Evolutionary conservation across 1,140 invertebrate genomes (phyloP).

Genomic region (Latrodectus geometricus): DNA sequence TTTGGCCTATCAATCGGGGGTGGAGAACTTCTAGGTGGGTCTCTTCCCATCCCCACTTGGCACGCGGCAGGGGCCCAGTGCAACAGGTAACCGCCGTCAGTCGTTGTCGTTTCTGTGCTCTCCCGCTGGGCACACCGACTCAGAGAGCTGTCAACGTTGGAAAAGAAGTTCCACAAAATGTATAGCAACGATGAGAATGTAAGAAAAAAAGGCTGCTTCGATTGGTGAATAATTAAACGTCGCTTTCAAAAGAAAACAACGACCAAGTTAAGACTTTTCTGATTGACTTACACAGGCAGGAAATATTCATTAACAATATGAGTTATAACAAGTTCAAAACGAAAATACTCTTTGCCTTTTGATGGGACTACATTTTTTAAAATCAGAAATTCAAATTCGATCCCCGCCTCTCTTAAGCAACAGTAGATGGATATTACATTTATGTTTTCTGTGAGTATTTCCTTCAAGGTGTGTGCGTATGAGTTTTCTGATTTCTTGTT

Average conservation of each 20-base stretch:
- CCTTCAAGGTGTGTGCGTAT: too few species aligned
- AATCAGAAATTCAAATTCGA: too few species aligned
- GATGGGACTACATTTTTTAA: too few species aligned
- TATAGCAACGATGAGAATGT: neutral
- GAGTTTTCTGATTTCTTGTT: too few species aligned
- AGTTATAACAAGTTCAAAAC: too few species aligned
- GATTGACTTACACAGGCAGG: too few species aligned
- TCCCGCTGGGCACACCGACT: neutral
- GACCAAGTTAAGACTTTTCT: too few species aligned
- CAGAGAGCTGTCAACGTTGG: neutral
- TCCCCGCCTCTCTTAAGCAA: too few species aligned
- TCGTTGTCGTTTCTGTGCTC: slow-evolving; percentile 6
- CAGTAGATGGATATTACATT: too few species aligned
- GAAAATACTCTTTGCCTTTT: too few species aligned
- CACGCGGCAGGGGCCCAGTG: slow-evolving; percentile 10
- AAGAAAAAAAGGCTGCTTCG: neutral
- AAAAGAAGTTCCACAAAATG: neutral
- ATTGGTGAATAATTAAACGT: neutral
- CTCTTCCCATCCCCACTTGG: neutral
- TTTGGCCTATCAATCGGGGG: neutral
- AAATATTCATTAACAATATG: too few species aligned
- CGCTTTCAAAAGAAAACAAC: neutral
- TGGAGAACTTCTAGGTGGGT: neutral
- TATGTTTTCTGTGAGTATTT: too few species aligned
- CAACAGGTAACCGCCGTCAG: slow-evolving; percentile 14